Base-by-base conservation (phyloP, 2,888 invertebrate genomes). In the Holacanthella duospinosa region DNA sequence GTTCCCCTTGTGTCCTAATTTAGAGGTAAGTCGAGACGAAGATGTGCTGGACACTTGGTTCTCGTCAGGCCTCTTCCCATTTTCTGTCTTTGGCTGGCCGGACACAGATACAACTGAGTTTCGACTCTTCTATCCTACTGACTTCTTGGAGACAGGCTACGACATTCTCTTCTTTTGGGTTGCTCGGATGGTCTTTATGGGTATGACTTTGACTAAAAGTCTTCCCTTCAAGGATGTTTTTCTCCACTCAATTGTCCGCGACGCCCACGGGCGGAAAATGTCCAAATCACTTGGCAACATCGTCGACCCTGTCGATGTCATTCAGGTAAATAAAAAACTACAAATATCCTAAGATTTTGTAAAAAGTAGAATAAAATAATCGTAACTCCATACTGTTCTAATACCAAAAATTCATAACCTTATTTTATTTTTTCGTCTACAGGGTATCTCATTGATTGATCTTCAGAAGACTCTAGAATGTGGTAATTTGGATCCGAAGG, bases 141-240 rank as follows among this genome's bases (percentile, higher is more conserved):
- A 87, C 0, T 77, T 99, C 55, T 80, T 99, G 72, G 99, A 99
- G 80, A 97, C 96, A 0, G 96, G 99, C 0, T 93, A 97, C 76
- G 99, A 92, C 75, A 99, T 99, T 74, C 78, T 99, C 56, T 99
- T 99, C 83, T 99, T 99, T 81, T 99, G 99, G 99, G 99, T 99
- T 2, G 97, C 97, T 0, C 83, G 96, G 66, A 99, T 99, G 99
- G 97, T 97, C 1, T 97, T 99, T 85, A 85, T 99, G 74, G 93
- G 95, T 0, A 87, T 88, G 72, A 85, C 90, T 71, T 80, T 99
- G n/a, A 80, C 92, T 61, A 93, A 90, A 1, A 84, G 88, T 77
- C 79, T 97, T 56, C 99, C 99, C 0, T 99, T 99, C 79, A 87
- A 83, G 83, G 87, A 93, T 79, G 86, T 99, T 0, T 92, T 93